A percentile compares a stretch with the other conserved stretches of the same genome.
Evolutionary conservation across 2,797 vertebrate genomes (phyloP).

Genomic region (Uromys caudimaculatus): DNA sequence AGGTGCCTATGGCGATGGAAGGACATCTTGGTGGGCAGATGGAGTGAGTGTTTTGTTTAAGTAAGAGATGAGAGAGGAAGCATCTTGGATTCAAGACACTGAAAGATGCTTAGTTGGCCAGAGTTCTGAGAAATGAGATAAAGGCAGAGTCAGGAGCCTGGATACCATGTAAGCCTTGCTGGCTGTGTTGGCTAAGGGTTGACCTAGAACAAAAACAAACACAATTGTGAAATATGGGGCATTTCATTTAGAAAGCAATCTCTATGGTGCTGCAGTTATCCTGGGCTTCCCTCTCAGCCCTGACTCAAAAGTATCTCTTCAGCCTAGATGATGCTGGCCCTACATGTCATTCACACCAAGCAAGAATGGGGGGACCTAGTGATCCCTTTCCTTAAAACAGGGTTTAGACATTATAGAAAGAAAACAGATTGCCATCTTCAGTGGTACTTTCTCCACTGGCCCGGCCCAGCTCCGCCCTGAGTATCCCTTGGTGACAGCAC

Average conservation of each 20-base stretch:
- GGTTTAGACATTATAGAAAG: background rate
- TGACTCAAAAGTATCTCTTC: background rate
- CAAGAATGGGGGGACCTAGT: background rate
- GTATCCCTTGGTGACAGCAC: background rate
- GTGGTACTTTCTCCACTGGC: background rate
- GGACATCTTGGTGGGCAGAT: background rate
- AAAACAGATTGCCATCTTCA: background rate
- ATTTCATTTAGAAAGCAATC: background rate
- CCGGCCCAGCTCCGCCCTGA: background rate
- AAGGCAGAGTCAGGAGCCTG: accelerated
- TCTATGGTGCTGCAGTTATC: background rate
- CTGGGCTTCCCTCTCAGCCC: background rate
- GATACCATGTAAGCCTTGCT: background rate
- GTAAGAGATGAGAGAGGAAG: background rate
- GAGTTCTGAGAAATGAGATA: background rate
- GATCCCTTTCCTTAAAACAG: background rate
- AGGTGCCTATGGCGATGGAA: background rate
- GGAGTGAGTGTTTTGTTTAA: background rate
- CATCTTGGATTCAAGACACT: background rate
- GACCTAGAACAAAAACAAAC: background rate
- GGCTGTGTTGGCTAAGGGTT: accelerated
- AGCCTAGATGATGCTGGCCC: background rate
- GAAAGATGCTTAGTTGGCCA: accelerated
- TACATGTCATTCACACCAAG: background rate
- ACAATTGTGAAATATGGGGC: background rate